Evolutionary conservation across 2,888 invertebrate species (phyloP), one percentile per base, ranked within the genome.

Genomic region (Lomographa bimaculata): DNA sequence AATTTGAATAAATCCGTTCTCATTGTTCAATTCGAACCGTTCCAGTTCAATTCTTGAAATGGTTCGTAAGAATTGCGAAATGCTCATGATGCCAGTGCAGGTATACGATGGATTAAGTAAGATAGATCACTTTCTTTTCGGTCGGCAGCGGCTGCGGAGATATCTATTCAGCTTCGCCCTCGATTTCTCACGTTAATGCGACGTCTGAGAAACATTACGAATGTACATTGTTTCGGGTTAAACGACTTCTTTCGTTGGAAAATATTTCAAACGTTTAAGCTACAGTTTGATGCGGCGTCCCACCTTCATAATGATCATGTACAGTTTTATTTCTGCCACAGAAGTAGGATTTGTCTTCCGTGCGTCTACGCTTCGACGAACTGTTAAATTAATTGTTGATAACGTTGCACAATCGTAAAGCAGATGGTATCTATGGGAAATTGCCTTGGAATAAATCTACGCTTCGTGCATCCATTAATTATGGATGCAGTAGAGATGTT

Each of bases 91-190:
- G 54, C 57, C 62, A 58, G 60, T 59, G 46, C 57, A 58, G 58
- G 68, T 64, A 66, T 50, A 56, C 60, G 45, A 59, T 48, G 64
- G 64, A 71, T 74, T 71, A 73, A 71, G 67, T 69, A 71, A 75
- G 66, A 68, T 66, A 60, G 62, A 71, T 80, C 73, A 73, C 79
- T 81, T 81, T 82, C 80, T 74, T 79, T 80, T 74, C 62, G 64
- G 57, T 49, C 62, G 61, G 63, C 64, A 50, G 35, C 51, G 54
- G 41, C 54, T 56, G 57, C 57, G 37, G 51, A 33, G 43, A 46
- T 57, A 46, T 56, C 67, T 63, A 69, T 69, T 71, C 67, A 62
- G 60, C 54, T 64, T 60, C 60, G 74, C 68, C 76, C 74, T 72
- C 67, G 67, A 72, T 54, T 54, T 57, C 54, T 54, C 57, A 54